These are phyloP conservation scores for Ypsolopha scabrella DNA, from an alignment of 2,888 invertebrate species.

Conservation along the genomic window DNA sequence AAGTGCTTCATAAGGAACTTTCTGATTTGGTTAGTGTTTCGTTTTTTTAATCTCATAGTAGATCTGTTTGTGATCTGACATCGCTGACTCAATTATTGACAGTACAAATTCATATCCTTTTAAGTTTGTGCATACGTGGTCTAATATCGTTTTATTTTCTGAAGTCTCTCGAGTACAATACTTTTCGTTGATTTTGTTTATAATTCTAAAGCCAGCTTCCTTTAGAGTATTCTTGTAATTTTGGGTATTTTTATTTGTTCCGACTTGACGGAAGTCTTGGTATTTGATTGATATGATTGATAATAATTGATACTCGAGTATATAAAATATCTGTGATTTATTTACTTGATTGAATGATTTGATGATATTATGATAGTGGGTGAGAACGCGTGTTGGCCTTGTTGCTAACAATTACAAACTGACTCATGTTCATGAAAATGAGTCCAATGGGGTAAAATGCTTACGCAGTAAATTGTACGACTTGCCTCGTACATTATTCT, in stretches of 20 bases:
- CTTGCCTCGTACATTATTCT: too few species aligned
- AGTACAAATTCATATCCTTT: background rate
- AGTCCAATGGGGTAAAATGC: too few species aligned
- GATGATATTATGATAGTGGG: too few species aligned
- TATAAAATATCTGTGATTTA: too few species aligned
- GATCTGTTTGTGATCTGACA: constrained; percentile 14
- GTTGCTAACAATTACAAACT: too few species aligned
- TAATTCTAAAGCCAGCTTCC: background rate
- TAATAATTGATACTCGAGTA: too few species aligned
- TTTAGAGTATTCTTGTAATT: background rate
- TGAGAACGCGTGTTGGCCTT: too few species aligned
- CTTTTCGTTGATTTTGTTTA: background rate
- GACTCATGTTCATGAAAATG: too few species aligned
- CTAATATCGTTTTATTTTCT: background rate
- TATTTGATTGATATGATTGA: too few species aligned
- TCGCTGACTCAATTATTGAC: constrained; percentile 10
- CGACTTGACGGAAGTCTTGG: too few species aligned
- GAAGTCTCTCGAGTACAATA: background rate
- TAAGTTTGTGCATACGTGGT: background rate
- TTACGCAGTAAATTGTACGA: too few species aligned
- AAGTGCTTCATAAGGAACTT: constrained; percentile 7
- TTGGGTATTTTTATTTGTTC: background rate
- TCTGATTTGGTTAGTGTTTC: background rate
- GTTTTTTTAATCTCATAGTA: constrained; percentile 9
- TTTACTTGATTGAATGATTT: too few species aligned